Evolutionary conservation across 2,888 invertebrate species (phyloP).

Genomic region (Cybosia mesomella): DNA sequence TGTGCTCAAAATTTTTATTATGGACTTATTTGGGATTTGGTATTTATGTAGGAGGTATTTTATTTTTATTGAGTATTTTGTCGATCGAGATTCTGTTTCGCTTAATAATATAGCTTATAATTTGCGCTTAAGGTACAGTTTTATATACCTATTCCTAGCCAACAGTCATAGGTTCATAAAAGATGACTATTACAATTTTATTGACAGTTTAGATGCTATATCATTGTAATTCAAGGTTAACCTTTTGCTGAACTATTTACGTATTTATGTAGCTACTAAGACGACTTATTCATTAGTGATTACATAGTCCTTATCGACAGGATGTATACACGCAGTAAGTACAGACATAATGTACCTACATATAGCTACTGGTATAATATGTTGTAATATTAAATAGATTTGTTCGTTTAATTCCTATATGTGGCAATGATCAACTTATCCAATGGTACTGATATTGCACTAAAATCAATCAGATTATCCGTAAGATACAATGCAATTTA

Average conservation of each 20-base stretch:
- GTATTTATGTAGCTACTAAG: neutral
- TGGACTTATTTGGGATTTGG: neutral
- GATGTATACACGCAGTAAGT: neutral
- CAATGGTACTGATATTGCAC: neutral
- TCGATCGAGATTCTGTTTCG: neutral
- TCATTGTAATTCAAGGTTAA: constrained; percentile 2
- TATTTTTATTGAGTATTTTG: neutral
- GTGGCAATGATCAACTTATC: neutral
- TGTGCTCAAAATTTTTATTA: constrained; percentile 35
- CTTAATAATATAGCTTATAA: neutral
- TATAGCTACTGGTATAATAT: neutral
- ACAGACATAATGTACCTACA: neutral
- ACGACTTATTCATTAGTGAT: neutral
- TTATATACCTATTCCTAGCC: neutral
- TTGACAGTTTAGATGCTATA: neutral
- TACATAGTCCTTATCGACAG: neutral
- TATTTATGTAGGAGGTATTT: neutral
- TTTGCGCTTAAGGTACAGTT: too few species aligned
- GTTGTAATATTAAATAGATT: neutral
- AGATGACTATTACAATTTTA: neutral
- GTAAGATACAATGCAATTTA: constrained; percentile 9
- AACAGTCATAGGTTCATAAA: neutral
- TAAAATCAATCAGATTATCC: neutral
- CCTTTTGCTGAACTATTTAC: neutral
- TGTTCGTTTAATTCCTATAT: neutral